Percentiles rank a stretch among this genome's conserved stretches.
Evolutionary conservation across 2,113 vertebrate species (phyloP).

Genomic region (Galbula dea): DNA sequence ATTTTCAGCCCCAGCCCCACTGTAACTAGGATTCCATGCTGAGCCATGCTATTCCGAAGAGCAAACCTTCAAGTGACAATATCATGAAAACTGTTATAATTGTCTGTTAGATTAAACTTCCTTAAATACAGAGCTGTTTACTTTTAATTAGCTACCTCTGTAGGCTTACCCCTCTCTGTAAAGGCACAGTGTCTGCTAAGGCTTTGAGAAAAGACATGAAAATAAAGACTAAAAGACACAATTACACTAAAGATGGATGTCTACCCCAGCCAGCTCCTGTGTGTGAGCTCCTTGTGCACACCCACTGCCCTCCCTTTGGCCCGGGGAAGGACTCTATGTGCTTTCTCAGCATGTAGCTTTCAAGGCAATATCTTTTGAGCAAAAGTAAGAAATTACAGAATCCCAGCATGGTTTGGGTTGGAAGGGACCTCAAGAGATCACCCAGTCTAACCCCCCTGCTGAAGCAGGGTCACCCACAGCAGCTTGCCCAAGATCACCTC

Average conservation of each 20-base stretch:
- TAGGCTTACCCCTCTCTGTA: background rate
- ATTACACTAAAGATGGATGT: background rate
- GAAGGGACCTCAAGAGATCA: too few relatives aligned
- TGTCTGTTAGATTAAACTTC: background rate
- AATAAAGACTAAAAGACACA: background rate
- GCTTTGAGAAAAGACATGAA: background rate
- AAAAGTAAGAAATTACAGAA: too few relatives aligned
- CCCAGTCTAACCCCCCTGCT: too few relatives aligned
- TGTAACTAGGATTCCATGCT: background rate
- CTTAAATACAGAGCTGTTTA: slow-evolving; percentile 17
- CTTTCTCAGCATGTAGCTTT: background rate
- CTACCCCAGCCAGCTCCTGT: background rate
- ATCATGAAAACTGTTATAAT: background rate
- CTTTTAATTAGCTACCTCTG: slow-evolving; percentile 26
- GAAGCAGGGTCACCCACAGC: too few relatives aligned
- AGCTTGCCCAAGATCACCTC: too few relatives aligned
- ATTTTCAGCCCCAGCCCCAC: background rate
- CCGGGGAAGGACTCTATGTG: background rate
- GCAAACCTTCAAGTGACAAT: background rate
- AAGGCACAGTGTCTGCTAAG: background rate
- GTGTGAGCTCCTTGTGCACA: accelerated
- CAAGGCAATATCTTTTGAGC: background rate
- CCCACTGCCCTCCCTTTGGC: too few relatives aligned
- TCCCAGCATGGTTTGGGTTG: too few relatives aligned
- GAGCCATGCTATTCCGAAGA: background rate